Base-by-base conservation (phyloP, 2,113 vertebrate genomes). In the Turnix velox region DNA sequence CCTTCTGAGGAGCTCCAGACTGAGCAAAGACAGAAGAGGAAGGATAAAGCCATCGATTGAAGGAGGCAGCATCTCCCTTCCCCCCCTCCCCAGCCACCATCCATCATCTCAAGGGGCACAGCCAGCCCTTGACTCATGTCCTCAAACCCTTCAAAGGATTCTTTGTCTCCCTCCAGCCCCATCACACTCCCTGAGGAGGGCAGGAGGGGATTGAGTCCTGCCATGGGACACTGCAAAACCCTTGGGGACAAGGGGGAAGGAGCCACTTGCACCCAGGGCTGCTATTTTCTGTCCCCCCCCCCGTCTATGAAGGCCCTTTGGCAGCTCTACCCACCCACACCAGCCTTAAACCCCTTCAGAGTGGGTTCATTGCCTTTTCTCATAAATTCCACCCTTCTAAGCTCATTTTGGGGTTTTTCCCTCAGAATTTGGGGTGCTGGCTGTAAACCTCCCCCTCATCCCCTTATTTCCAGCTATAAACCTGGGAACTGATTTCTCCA, bases 141-240 rank as follows among this genome's bases (percentile, higher is more conserved):
- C 45, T 61, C 77, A 27, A 22, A 10, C 39, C 15, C 80, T 57
- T 91, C 77, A 96, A 96, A 92, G 62, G 58, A 35, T 33, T 61
- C 90, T 96, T 93, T 94, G 95, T 94, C 52, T 25, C 71, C 85
- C 63, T 1, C 6, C 49, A 58, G 46, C 78, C 10, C 25, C 66
- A 15, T 42, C 54, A 19, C 4, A 2, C 49, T 49, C 1, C 23
- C 76, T 61, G 3, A 1, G 43, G 33, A 24, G 30, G 22, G 22
- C 58, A 18, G 11, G 43, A 23, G 39, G 7, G 45, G 40, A 3
- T 0, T 35, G 14, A 19, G 7, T 8, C 27, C 3, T 0, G 8
- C 61, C 55, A 0, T 6, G 40, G 84, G 88, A 40, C 5, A 33
- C 54, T 2, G 30, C 0, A 5, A 62, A 19, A n/a, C n/a, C 25